Evolutionary conservation across 2,113 vertebrate genomes (phyloP), one percentile per base, ranked within the genome.

Genomic region (Apus apus): DNA sequence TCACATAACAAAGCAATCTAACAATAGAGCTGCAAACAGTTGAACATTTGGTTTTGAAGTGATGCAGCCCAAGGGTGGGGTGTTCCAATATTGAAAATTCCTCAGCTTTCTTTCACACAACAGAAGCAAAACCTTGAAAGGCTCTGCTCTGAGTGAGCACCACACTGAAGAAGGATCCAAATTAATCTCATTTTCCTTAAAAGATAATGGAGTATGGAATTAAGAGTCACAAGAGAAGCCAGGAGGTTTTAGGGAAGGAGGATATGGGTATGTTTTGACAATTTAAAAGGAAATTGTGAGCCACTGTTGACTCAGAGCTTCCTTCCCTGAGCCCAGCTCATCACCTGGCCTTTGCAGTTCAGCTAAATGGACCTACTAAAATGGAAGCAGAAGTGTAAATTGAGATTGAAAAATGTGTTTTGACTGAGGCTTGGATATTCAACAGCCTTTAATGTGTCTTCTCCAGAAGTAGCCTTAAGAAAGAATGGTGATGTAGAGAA

Each of bases 21-120:
- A 90, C 91, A 92, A 86, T 72, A 95, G 89, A 76, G 36, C 58
- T 88, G 38, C 53, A 93, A 94, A 85, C n/a, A 80, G 54, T 6
- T 43, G 61, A 95, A 91, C 86, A 56, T 95, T 94, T 94, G 92
- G 74, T 57, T 93, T 95, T 89, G 73, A 92, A 93, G 86, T 64
- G 70, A 80, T 87, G 56, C 64, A 80, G 92, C 21, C 80, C 76
- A 77, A 56, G 36, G 13, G 65, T 93, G 73, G 36, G 17, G 38
- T 75, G 61, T 68, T 92, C 57, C 2, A 6, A 70, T 90, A 92
- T 32, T 92, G 79, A 92, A 95, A 93, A 97, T 94, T 88, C 90
- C 45, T 88, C 53, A 58, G n/a, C 29, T 90, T 95, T 17, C 83
- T 79, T 94, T 86, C 73, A 38, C 64, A 65, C 40, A 89, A 46